A percentile compares a stretch with the other conserved stretches of the same genome.
Conservation (phyloP, 1,140 invertebrate species). For the Drosophila pallidifrons region DNA sequence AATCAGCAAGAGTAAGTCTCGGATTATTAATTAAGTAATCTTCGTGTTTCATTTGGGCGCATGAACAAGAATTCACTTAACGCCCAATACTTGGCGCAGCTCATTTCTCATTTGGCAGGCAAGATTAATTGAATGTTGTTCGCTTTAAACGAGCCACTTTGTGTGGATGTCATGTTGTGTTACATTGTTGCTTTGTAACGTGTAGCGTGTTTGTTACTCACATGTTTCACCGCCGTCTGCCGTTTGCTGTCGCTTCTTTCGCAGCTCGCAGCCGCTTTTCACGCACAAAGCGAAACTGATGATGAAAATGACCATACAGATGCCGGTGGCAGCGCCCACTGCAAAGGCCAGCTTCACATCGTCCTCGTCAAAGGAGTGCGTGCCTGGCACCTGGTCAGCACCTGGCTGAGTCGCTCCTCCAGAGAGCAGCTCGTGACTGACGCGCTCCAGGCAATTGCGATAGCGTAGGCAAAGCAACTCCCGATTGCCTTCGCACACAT, state of each 20-base stretch:
- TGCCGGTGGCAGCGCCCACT: slow-evolving; percentile 70
- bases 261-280: slow-evolving; percentile 72
- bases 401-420: slow-evolving; percentile 27
- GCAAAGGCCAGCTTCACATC: slow-evolving; percentile 74
- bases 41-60: too few species aligned
- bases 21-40: too few species aligned
- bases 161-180: too few species aligned
- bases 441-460: slow-evolving; percentile 68
- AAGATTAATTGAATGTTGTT: too few species aligned
- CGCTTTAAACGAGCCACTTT: too few species aligned
- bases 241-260: slow-evolving; percentile 43
- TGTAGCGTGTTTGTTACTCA: slow-evolving; percentile 7
- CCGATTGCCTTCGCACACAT: slow-evolving; percentile 66
- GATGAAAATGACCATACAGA: slow-evolving; percentile 77
- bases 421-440: slow-evolving; percentile 62
- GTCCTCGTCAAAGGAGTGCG: slow-evolving; percentile 67
- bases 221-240: slow-evolving; percentile 29
- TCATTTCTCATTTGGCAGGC: too few species aligned
- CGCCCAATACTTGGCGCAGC: too few species aligned
- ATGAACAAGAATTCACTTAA: too few species aligned
- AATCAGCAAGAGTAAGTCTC: too few species aligned
- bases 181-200: too few species aligned
- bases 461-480: slow-evolving; percentile 68
- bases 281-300: slow-evolving; percentile 72
- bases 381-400: slow-evolving; percentile 37